These are phyloP conservation scores for Drosophila fungiperda DNA, from an alignment of 2,888 invertebrate species.

Conservation along the genomic window DNA sequence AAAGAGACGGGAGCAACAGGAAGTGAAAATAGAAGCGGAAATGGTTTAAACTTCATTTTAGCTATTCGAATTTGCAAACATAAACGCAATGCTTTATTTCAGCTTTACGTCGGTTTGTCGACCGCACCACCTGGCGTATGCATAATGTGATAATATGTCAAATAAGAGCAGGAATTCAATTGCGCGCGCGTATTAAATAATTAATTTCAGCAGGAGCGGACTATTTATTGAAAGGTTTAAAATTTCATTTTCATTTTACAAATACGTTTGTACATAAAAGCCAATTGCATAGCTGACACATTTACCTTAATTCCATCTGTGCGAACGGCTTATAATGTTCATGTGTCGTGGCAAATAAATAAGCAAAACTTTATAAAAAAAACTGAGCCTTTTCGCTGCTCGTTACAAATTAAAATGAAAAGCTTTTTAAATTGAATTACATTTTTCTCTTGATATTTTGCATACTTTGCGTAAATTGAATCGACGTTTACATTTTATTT, in stretches of 20 bases:
- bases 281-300: conserved; percentile 38
- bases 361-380: conserved; percentile 7
- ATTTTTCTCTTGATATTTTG: conserved; percentile 20
- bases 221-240: conserved; percentile 61
- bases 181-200: conserved; percentile 61
- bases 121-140: conserved; percentile 60
- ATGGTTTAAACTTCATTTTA: conserved; percentile 44
- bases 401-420: conserved; percentile 43
- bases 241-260: conserved; percentile 55
- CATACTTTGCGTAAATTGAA: conserved; percentile 16
- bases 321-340: conserved; percentile 19
- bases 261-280: conserved; percentile 46
- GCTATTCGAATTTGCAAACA: conserved; percentile 25
- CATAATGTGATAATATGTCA: conserved; percentile 52
- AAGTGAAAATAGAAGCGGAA: conserved; percentile 6
- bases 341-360: conserved; percentile 14
- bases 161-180: conserved; percentile 58
- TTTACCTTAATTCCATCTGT: conserved; percentile 50
- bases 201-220: conserved; percentile 48
- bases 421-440: conserved; percentile 56
- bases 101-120: conserved; percentile 18
- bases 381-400: conserved; percentile 17
- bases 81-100: conserved; percentile 9
- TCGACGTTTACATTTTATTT: conserved; percentile 27
- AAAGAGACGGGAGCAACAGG: not conserved